Evolutionary conservation across 2,888 invertebrate genomes (phyloP), one percentile per base, ranked within the genome.

Genomic region (Chymomyza amoena): DNA sequence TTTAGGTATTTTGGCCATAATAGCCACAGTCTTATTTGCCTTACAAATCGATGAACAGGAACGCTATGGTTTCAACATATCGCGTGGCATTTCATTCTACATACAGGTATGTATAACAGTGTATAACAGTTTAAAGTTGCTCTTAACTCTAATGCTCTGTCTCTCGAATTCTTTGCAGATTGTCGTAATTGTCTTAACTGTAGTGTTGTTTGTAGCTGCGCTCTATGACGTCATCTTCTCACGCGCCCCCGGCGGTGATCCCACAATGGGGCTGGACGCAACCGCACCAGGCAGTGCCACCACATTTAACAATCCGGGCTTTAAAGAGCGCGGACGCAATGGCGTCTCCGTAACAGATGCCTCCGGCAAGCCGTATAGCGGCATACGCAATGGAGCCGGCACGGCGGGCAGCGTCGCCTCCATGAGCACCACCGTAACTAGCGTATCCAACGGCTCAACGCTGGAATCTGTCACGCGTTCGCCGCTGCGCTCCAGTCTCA

Each of bases 271-370:
- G 69, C 90, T 93, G 73, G 93, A 94, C 77, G 89, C 88, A 50
- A 91, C 93, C 36, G 92, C 93, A 45, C 92, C 93, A 3, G 91
- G 93, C 2, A 94, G 94, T 70, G 94, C 94, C 25, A 95, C 96
- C 56, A 96, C 97, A 51, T 96, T 96, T 90, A 96, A 96, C 85
- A 97, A 97, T 93, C 97, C 97, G 6, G 96, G 97, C 50, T 97
- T 96, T 90, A 94, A 96, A 90, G 97, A 97, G 92, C 93, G 90
- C 63, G 74, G 64, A 45, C 89, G 89, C 77, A 92, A 91, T 70
- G 91, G 93, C 81, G 94, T 97, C 85, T 96, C 97, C 59, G 95
- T 97, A 94, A 97, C 97, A 4, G 96, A 96, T 89, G 95, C 97
- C 16, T 96, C 96, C 50, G 97, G 96, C 16, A 96, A 96, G 89